A percentile compares a stretch with the other conserved stretches of the same genome.
Conservation (phyloP, 2,888 invertebrate genomes). For the Archips xylosteana region DNA sequence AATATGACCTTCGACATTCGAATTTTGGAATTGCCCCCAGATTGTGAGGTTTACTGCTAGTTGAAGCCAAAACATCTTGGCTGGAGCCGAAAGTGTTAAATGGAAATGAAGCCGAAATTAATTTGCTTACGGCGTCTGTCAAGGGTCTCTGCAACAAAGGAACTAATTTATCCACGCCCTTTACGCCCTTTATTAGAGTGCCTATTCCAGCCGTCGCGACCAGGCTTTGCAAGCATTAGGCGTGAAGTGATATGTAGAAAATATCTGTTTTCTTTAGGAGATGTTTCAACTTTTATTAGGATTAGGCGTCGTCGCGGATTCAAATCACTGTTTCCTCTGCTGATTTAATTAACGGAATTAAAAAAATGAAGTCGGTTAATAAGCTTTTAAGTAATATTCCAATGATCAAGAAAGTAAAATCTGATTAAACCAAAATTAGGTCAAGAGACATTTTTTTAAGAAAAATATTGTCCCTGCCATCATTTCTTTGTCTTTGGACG, state of each 20-base stretch:
- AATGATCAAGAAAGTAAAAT: not conserved
- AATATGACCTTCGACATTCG: too few species aligned
- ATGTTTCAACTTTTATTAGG: too few species aligned
- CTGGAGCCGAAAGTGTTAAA: not conserved
- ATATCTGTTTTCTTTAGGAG: not conserved
- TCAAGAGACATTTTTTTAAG: not conserved
- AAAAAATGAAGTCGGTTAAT: too few species aligned
- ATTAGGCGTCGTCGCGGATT: too few species aligned
- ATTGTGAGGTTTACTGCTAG: too few species aligned
- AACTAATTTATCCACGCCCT: conserved; percentile 22
- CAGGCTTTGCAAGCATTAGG: not conserved
- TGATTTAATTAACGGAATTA: too few species aligned
- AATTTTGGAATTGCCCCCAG: too few species aligned
- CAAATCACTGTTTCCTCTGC: not conserved
- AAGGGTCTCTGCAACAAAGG: conserved; percentile 12
- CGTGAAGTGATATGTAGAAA: not conserved
- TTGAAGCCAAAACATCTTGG: not conserved
- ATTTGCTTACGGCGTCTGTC: not conserved
- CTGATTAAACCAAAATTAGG: not conserved
- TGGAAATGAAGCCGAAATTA: not conserved
- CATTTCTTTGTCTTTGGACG: not conserved
- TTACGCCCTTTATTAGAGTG: conserved; percentile 6
- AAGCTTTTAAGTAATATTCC: not conserved
- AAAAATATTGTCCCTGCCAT: not conserved
- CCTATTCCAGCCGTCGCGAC: not conserved